A percentile compares a stretch with the other conserved stretches of the same genome.
Evolutionary conservation across 2,113 vertebrate genomes (phyloP).

Genomic region (Solea solea): DNA sequence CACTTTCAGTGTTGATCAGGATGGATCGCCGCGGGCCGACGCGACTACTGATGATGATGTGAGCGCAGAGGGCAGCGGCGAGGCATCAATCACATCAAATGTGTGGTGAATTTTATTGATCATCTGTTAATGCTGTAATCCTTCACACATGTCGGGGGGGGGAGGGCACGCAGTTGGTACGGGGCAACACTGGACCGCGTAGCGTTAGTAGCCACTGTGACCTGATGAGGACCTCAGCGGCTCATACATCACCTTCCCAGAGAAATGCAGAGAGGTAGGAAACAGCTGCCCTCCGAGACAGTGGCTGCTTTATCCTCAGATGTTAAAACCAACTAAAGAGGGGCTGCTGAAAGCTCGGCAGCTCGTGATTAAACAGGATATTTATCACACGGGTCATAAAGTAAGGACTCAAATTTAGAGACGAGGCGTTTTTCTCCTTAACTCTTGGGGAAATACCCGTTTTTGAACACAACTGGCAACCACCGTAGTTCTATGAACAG

Average conservation of each 20-base stretch:
- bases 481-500: too few relatives aligned
- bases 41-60: constrained; percentile 51
- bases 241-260: constrained; percentile 64
- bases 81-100: constrained; percentile 65
- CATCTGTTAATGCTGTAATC: constrained; percentile 60
- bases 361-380: constrained; percentile 17
- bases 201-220: constrained; percentile 52
- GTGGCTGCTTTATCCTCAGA: constrained; percentile 52
- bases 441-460: too few relatives aligned
- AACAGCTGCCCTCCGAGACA: constrained; percentile 58
- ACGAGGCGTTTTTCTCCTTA: neutral
- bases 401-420: neutral
- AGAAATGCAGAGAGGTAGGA: constrained; percentile 51
- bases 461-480: too few relatives aligned
- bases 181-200: constrained; percentile 28
- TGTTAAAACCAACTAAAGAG: constrained; percentile 34
- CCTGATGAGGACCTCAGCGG: constrained; percentile 54
- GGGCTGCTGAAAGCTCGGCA: constrained; percentile 54
- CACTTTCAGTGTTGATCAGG: constrained; percentile 57
- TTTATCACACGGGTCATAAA: constrained; percentile 36
- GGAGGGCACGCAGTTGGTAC: too few relatives aligned
- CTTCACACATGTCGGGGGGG: constrained; percentile 62
- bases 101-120: constrained; percentile 65
- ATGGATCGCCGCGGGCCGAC: constrained; percentile 53
- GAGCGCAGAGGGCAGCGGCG: constrained; percentile 58